Evolutionary conservation across 2,888 invertebrate genomes (phyloP).

Genomic region (Temnothorax ravouxi): DNA sequence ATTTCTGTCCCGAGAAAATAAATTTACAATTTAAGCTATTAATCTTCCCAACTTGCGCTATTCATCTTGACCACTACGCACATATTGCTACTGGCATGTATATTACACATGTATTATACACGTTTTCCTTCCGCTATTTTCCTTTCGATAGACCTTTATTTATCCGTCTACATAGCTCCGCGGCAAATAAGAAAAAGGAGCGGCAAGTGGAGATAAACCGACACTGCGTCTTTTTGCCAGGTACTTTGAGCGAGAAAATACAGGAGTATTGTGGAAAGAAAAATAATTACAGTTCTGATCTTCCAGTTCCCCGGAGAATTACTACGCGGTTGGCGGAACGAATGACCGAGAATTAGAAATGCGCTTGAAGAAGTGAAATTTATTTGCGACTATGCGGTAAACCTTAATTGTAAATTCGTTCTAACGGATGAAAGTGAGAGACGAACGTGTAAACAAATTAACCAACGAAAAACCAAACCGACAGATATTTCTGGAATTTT

Average conservation of each 20-base stretch:
- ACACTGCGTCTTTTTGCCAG: constrained; percentile 61
- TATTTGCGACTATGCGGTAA: constrained; percentile 77
- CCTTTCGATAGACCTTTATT: constrained; percentile 27
- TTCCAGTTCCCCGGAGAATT: constrained; percentile 70
- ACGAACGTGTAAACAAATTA: constrained; percentile 28
- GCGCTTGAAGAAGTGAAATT: constrained; percentile 58
- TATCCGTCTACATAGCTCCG: constrained; percentile 22
- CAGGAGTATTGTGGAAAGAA: constrained; percentile 69
- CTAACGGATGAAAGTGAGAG: constrained; percentile 35
- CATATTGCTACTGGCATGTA: constrained; percentile 40
- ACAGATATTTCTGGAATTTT: neutral
- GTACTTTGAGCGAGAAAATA: constrained; percentile 64
- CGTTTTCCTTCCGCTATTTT: constrained; percentile 27
- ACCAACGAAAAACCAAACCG: neutral
- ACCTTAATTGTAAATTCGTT: constrained; percentile 68
- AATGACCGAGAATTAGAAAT: constrained; percentile 28
- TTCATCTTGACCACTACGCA: constrained; percentile 44
- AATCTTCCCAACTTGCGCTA: constrained; percentile 33
- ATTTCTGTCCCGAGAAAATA: constrained; percentile 49
- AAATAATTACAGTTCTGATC: constrained; percentile 80
- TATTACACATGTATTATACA: constrained; percentile 31
- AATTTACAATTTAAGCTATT: constrained; percentile 52
- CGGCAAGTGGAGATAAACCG: constrained; percentile 70
- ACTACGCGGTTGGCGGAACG: constrained; percentile 52
- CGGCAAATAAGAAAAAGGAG: constrained; percentile 20